Conservation (phyloP, 1,140 invertebrate species). For the Orchesella cincta region DNA sequence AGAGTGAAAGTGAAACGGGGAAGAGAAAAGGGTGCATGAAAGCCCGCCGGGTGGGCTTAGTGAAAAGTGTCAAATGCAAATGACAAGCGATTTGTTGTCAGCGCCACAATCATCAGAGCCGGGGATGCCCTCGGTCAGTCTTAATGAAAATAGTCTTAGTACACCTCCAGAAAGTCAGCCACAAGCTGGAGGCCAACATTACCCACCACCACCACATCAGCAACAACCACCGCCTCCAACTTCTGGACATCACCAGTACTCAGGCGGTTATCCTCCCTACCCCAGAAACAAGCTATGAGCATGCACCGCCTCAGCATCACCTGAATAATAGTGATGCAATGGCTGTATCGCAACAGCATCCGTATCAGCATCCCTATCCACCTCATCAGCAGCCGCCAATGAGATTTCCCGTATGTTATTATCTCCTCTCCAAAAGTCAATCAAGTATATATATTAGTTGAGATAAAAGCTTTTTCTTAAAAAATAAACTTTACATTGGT, state of each 20-base stretch:
- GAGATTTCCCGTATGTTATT: slow-evolving; percentile 47
- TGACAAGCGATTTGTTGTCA: slow-evolving; percentile 29
- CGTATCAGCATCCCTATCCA: slow-evolving; percentile 45
- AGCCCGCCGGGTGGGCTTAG: slow-evolving; percentile 16
- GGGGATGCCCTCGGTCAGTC: slow-evolving; percentile 42
- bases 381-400: slow-evolving; percentile 44
- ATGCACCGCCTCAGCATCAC: slow-evolving; percentile 38
- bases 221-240: slow-evolving; percentile 36
- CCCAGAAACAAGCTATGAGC: slow-evolving; percentile 38
- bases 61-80: slow-evolving; percentile 16
- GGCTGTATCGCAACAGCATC: slow-evolving; percentile 42
- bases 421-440: no score
- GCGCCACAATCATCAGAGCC: slow-evolving; percentile 37
- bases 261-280: slow-evolving; percentile 38
- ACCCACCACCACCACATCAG: slow-evolving; percentile 38
- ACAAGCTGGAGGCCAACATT: slow-evolving; percentile 38
- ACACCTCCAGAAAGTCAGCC: slow-evolving; percentile 35
- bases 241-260: slow-evolving; percentile 39
- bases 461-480: not conserved
- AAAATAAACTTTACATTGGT: no score
- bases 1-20: not conserved
- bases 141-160: slow-evolving; percentile 45
- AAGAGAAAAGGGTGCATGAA: slow-evolving; percentile 16
- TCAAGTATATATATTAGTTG: not conserved
- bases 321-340: slow-evolving; percentile 39